Evolutionary conservation across 92 coral and sea anemone genomes (phyloP), one percentile per base, ranked within the genome.

Genomic region (Scolanthus callimorphus): DNA sequence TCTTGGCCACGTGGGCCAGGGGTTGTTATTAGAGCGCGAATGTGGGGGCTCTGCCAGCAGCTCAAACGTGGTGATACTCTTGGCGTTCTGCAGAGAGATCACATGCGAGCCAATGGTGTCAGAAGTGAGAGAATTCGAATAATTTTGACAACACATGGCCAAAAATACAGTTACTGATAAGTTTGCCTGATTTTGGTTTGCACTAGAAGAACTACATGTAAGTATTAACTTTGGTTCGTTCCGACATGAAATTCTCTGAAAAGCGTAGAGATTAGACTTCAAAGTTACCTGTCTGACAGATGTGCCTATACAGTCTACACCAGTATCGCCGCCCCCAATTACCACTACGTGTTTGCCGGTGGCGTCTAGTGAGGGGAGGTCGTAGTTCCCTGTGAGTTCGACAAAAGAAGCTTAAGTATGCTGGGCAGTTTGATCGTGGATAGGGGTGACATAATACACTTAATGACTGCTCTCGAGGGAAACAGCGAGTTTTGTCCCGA

Each of bases 291-390:
- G 97, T 80, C 97, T 83, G 25, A 91, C 65, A 3, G 96, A 87
- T 1, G 96, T 91, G 24, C 89, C 97, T 51, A 91, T 89, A 39
- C 97, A 91, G 63, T 91, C 97, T 25, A 91, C 97, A 3, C 97
- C 96, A 8, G 97, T 91, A 51, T 91, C 97, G 8, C 97, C 97
- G 54, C 96, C 97, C 9, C 97, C 97, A 69, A 91, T 91, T 30
- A 91, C 82, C 61, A 91, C 56, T 41, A 91, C 96, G 70, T 91
- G 74, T 67, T 82, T 71, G 45, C 84, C 89, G 48, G 83, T 49
- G 37, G 96, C 97, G 49, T 87, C 96, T 51, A 87, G 70, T 27
- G 86, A 77, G 4, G 96, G 90, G 34, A 87, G 55, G 17, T 57
- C 39, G 48, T 75, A 76, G 70, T 77, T 34, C 41, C 6, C 41